Percentiles rank a stretch among this genome's conserved stretches.
These are phyloP conservation scores for Podarcis siculus DNA, from an alignment of 2,797 vertebrate species.

Conservation along the genomic window DNA sequence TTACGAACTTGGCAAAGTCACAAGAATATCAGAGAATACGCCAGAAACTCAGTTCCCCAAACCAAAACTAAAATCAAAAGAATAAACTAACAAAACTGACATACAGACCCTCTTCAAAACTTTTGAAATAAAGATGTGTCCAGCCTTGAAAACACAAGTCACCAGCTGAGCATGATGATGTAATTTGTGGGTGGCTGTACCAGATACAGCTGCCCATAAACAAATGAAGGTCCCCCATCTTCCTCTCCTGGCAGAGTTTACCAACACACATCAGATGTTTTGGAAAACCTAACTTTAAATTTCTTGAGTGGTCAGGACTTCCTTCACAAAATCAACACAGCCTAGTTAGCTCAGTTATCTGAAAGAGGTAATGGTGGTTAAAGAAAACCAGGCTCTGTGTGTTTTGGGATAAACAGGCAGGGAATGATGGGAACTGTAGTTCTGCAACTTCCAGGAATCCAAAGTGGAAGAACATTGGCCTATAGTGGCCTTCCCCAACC, in stretches of 20 bases:
- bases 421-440: no score
- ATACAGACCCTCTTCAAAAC: accelerated
- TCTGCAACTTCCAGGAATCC: no score
- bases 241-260: accelerated
- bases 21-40: constrained; percentile 3
- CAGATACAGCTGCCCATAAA: accelerated
- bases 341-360: no score
- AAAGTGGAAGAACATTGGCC: no score
- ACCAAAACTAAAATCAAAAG: not conserved
- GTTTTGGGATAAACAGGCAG: no score
- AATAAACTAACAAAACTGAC: not conserved
- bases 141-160: accelerated
- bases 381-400: no score
- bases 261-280: not conserved
- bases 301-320: no score
- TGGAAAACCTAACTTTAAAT: not conserved
- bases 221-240: not conserved
- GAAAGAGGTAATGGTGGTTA: no score
- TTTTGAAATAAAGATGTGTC: not conserved
- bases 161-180: accelerated
- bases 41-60: not conserved
- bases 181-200: accelerated
- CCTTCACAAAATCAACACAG: no score
- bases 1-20: not conserved
- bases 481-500: no score